Evolutionary conservation across 1,140 invertebrate species (phyloP), one percentile per base, ranked within the genome.

Genomic region (Neuroterus valhalla): DNA sequence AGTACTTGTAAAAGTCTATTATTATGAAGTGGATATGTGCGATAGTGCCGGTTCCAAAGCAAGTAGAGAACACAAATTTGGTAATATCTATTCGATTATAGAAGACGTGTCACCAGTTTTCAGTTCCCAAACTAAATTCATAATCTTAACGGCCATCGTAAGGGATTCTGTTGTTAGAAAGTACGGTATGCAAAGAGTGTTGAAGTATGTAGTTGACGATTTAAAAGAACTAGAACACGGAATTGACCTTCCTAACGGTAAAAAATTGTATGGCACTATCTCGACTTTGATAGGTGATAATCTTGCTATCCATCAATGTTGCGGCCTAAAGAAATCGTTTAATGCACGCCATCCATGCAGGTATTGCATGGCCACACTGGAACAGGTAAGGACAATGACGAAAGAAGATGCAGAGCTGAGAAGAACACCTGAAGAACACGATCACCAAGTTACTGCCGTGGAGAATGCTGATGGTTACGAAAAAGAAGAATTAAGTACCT

Each of bases 321-420:
- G 55, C n/a, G 26, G 55, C 15, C 31, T 38, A 4, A n/a, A 14
- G 11, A 26, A 38, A 62, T 15, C 3, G 26, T 55, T 55, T 55
- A 26, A 3, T 5, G 11, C 52, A 31, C 11, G 10, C 3, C 23
- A 26, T 21, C 52, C 52, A 4, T 55, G 52, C 2, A 55, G 52
- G 26, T 55, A 55, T 55, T 55, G 52, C 26, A 55, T 23, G 19
- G 52, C 52, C 5, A 8, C 52, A 26, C 26, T 62, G 2, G 2
- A 55, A 55, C 21, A 62, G n/a, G 55, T 62, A 14, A 62, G 23
- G 23, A 15, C 55, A 31, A 38, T 31, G 55, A 75, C 45, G 42
- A 21, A 68, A 12, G 38, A 46, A 62, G 8, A 62, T 8, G 23
- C 14, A 14, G 14, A 2, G 14, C 14, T 31, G 3, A 15, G 15